Conservation (phyloP, 2,888 invertebrate genomes). For the Himalopsyche anomala region DNA sequence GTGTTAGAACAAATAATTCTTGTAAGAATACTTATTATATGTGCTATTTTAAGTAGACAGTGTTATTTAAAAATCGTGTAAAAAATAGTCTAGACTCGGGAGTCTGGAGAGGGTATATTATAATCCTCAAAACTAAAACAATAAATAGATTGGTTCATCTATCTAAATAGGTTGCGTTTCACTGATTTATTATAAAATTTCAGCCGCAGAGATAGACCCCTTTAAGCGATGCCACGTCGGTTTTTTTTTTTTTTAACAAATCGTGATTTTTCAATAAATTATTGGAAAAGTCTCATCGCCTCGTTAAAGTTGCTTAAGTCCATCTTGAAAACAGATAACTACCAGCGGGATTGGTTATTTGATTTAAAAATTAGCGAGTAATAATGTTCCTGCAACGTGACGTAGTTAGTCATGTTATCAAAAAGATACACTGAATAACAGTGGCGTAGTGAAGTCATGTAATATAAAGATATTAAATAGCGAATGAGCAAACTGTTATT, state of each 20-base stretch:
- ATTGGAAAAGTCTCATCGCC: neutral
- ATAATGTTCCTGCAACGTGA: conserved; percentile 10
- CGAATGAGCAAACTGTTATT: no score
- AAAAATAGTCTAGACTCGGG: no score
- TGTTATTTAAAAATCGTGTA: no score
- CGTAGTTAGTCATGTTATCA: neutral
- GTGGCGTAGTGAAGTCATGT: neutral
- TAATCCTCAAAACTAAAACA: no score
- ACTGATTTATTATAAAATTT: no score
- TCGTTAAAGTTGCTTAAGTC: neutral
- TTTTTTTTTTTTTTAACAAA: neutral
- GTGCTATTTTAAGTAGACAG: no score
- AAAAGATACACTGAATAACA: neutral
- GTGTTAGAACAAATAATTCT: no score
- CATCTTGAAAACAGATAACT: neutral
- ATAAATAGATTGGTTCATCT: no score
- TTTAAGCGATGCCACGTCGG: neutral
- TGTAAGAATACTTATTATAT: no score
- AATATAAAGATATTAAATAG: no score
- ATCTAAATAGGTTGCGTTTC: no score
- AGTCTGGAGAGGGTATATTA: no score
- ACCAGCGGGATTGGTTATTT: conserved; percentile 5
- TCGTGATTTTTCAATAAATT: conserved; percentile 45
- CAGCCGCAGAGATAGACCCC: neutral
- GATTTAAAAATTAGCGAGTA: neutral